phyloP scores from a whole-genome alignment of 2,113 vertebrate species.

The Sigmodon hispidus region DNA sequence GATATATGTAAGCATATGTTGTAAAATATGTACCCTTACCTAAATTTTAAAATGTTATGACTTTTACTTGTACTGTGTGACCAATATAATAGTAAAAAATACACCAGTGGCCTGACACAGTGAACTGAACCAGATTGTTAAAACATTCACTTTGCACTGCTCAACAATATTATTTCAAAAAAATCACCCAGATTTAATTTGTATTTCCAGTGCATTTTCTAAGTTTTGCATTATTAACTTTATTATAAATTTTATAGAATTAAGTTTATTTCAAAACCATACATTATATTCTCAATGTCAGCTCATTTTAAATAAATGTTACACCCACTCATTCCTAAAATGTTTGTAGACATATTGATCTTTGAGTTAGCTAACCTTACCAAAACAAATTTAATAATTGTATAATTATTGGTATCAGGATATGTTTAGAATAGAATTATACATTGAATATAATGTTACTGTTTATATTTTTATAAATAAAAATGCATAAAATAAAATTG shows the following conservation, averaged over 20 bases:
- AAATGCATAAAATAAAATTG: background rate
- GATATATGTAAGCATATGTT: slow-evolving; percentile 23
- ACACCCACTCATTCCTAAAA: background rate
- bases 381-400: background rate
- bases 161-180: background rate
- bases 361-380: background rate
- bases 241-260: background rate
- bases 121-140: background rate
- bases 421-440: background rate
- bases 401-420: background rate
- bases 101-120: background rate
- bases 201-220: background rate
- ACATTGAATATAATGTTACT: background rate
- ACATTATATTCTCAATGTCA: background rate
- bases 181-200: background rate
- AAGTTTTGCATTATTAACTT: background rate
- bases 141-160: background rate
- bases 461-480: background rate
- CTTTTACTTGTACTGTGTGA: background rate
- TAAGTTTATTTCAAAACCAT: background rate
- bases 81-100: background rate
- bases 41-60: slow-evolving; percentile 11
- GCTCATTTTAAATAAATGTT: background rate
- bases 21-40: background rate
- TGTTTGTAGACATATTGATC: background rate